A percentile compares a stretch with the other conserved stretches of the same genome.
Evolutionary conservation across 2,797 vertebrate species (phyloP).

Genomic region (Picus viridis): DNA sequence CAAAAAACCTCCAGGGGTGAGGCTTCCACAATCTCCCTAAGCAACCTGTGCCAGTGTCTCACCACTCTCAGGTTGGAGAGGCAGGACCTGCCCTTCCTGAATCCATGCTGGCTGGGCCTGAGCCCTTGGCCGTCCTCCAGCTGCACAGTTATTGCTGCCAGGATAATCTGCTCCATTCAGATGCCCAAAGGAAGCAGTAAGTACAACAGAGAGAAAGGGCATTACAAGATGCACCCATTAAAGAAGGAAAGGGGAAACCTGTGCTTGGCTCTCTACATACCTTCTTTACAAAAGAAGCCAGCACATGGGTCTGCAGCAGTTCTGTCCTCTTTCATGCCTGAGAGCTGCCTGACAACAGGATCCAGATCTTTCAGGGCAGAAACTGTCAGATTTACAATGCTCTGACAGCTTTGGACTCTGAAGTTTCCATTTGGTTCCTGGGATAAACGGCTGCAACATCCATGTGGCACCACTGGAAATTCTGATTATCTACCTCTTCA

Average conservation of each 20-base stretch:
- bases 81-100: no score
- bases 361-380: conserved; percentile 2
- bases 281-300: not conserved
- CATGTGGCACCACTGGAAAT: not conserved
- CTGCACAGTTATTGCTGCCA: no score
- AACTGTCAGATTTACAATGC: not conserved
- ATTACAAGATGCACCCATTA: not conserved
- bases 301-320: not conserved
- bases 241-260: not conserved
- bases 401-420: conserved; percentile 16
- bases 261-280: not conserved
- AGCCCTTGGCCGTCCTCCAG: no score
- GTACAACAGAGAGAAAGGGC: not conserved
- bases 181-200: not conserved
- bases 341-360: not conserved
- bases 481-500: conserved; percentile 4
- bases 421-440: conserved; percentile 7
- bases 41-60: no score
- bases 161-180: not conserved
- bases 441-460: not conserved
- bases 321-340: not conserved
- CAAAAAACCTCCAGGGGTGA: no score
- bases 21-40: no score
- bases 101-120: no score
- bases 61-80: no score